phyloP scores from a whole-genome alignment of 2,797 vertebrate species.

The Esox masquinongy region DNA sequence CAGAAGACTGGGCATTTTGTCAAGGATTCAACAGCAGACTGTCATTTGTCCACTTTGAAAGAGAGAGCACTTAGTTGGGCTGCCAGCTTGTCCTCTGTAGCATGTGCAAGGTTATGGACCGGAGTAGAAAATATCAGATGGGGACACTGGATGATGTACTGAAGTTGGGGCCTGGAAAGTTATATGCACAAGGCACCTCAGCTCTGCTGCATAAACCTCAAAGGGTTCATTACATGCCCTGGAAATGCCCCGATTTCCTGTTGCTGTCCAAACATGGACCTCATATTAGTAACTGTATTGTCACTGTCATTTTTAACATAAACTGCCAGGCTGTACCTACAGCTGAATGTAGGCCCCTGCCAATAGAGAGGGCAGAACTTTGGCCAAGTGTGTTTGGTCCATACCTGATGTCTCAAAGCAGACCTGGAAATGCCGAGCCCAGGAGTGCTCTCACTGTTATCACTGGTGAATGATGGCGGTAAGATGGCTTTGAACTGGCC shows the following conservation, averaged over 20 bases:
- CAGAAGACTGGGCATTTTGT: too few relatives aligned
- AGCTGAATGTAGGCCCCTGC: conserved; percentile 15
- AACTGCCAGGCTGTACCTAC: conserved; percentile 9
- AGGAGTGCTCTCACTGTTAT: conserved; percentile 9
- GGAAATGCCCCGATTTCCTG: background rate
- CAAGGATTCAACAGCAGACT: too few relatives aligned
- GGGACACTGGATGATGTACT: too few relatives aligned
- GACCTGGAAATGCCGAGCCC: background rate
- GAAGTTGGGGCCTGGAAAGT: too few relatives aligned
- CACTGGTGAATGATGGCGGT: too few relatives aligned
- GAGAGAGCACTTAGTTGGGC: too few relatives aligned
- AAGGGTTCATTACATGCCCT: conserved; percentile 2
- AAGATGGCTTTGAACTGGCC: too few relatives aligned
- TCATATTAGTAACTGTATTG: background rate
- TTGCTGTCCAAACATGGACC: conserved; percentile 16
- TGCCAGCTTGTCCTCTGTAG: too few relatives aligned
- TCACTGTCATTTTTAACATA: background rate
- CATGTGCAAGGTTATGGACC: too few relatives aligned
- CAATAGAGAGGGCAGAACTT: conserved; percentile 17
- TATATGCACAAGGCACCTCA: too few relatives aligned
- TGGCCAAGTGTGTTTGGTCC: conserved; percentile 21
- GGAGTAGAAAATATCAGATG: too few relatives aligned
- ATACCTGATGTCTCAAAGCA: conserved; percentile 10
- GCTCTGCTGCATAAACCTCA: conserved; percentile 12
- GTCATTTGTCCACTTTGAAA: too few relatives aligned